Evolutionary conservation across 2,797 vertebrate genomes (phyloP).

Genomic region (Chiloscyllium punctatum): DNA sequence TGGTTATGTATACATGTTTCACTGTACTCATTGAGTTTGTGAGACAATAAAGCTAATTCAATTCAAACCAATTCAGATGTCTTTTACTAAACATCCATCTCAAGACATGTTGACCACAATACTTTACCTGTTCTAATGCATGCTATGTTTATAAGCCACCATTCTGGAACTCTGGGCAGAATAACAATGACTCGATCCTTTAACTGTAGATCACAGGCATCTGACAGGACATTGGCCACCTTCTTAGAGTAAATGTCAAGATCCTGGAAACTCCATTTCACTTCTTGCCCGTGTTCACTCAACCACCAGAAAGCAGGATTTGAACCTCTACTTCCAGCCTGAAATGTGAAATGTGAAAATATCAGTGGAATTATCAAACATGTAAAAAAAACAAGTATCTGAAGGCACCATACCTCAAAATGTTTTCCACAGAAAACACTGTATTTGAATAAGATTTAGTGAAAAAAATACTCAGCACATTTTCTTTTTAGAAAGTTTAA

Average conservation of each 20-base stretch:
- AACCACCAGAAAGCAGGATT: constrained; percentile 71
- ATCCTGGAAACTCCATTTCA: constrained; percentile 71
- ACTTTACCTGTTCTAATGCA: constrained; percentile 65
- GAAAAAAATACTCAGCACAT: background rate
- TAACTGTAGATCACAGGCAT: constrained; percentile 54
- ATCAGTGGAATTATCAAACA: background rate
- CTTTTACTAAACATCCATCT: background rate
- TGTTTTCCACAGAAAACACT: background rate
- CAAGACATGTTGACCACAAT: background rate
- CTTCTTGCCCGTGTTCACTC: constrained; percentile 52
- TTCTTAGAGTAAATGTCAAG: constrained; percentile 60
- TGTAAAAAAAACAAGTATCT: background rate
- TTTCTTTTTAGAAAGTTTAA: background rate
- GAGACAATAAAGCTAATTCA: too few species aligned
- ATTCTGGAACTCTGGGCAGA: constrained; percentile 64
- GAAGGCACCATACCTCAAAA: background rate
- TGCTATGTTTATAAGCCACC: constrained; percentile 73
- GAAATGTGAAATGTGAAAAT: constrained; percentile 15
- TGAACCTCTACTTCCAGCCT: constrained; percentile 55
- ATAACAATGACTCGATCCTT: constrained; percentile 64
- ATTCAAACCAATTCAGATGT: too few species aligned
- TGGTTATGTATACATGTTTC: too few species aligned
- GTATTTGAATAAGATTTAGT: background rate
- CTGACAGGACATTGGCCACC: constrained; percentile 60
- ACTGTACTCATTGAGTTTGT: too few species aligned